These are phyloP conservation scores for Catharus bicknelli DNA, from an alignment of 2,113 vertebrate species.

Conservation along the genomic window DNA sequence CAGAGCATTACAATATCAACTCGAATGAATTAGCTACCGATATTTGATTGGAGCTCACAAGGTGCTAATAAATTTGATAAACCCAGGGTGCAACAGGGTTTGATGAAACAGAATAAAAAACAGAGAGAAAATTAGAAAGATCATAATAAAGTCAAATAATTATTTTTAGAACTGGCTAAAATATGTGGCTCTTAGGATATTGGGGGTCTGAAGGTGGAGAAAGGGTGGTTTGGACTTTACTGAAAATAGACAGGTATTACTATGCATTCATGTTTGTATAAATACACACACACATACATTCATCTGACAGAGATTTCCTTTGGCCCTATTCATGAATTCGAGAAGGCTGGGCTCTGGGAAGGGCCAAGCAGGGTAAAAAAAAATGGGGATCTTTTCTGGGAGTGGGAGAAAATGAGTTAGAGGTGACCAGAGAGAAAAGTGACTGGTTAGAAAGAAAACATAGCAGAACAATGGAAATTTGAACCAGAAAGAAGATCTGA, in stretches of 20 bases:
- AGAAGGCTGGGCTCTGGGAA: background rate
- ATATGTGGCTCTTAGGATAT: background rate
- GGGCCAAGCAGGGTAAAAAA: background rate
- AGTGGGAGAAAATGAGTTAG: background rate
- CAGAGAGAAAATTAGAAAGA: background rate
- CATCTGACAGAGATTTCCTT: background rate
- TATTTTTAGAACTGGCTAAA: background rate
- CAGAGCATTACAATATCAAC: background rate
- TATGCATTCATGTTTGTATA: background rate
- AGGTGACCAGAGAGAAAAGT: background rate
- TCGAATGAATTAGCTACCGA: background rate
- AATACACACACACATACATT: background rate
- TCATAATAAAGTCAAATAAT: background rate
- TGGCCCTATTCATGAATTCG: background rate
- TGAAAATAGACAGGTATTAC: background rate
- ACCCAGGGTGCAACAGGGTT: background rate
- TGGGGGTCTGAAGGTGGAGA: background rate
- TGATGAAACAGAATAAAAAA: background rate
- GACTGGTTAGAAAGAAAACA: background rate
- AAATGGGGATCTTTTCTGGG: background rate
- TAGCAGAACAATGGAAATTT: background rate
- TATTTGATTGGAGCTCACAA: background rate
- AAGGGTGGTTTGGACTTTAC: background rate
- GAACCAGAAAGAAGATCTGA: background rate
- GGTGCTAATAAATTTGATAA: background rate